Conservation (phyloP, 2,113 vertebrate species). For the Chloebia gouldiae region DNA sequence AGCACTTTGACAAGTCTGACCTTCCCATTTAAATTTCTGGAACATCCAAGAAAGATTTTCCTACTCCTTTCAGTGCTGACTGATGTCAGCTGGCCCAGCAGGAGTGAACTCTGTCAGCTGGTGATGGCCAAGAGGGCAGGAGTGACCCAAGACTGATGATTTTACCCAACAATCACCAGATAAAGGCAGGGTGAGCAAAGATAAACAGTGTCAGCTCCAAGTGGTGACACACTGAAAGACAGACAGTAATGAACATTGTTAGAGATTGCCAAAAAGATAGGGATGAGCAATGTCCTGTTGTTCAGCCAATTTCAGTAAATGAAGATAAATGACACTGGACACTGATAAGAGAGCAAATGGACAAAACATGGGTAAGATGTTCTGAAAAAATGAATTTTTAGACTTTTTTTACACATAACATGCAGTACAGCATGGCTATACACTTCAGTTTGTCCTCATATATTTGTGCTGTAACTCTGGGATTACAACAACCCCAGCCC, state of each 20-base stretch:
- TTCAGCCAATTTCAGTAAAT: background rate
- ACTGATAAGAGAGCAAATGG: background rate
- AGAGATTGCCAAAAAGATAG: conserved; percentile 17
- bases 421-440: background rate
- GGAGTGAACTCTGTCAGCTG: background rate
- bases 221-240: background rate
- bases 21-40: background rate
- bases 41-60: background rate
- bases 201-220: background rate
- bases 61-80: background rate
- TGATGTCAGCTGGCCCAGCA: background rate
- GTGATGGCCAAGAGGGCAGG: background rate
- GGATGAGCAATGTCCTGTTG: background rate
- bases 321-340: conserved; percentile 4
- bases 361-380: background rate
- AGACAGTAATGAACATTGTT: conserved; percentile 3
- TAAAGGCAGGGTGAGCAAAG: background rate
- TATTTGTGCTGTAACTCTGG: background rate
- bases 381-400: background rate
- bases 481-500: background rate
- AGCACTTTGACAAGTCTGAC: background rate
- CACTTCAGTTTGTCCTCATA: background rate
- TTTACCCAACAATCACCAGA: background rate
- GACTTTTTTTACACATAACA: background rate
- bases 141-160: background rate